Evolutionary conservation across 2,797 vertebrate genomes (phyloP).

Genomic region (Bovichtus diacanthus): DNA sequence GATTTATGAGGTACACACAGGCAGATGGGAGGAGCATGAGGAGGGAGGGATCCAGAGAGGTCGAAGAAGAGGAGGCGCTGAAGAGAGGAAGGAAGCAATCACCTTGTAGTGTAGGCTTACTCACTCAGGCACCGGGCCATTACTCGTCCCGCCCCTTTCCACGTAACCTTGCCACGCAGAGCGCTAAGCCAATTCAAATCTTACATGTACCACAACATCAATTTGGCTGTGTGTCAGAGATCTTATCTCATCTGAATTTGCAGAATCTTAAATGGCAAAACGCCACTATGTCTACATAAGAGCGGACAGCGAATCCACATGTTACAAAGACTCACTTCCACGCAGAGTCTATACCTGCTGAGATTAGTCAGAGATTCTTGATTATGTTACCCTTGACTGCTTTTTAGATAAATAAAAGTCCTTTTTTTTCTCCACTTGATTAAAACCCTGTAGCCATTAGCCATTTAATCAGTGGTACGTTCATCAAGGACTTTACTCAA

Average conservation of each 20-base stretch:
- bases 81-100: slow-evolving; percentile 73
- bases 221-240: slow-evolving; percentile 34
- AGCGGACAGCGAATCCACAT: neutral
- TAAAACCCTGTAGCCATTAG: slow-evolving; percentile 8
- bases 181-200: slow-evolving; percentile 53
- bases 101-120: slow-evolving; percentile 70
- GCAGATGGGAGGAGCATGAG: slow-evolving; percentile 54
- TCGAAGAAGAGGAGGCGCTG: slow-evolving; percentile 58
- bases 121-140: slow-evolving; percentile 64
- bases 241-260: slow-evolving; percentile 45
- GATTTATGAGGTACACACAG: slow-evolving; percentile 56
- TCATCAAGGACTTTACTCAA: too few species aligned
- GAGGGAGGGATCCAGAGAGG: slow-evolving; percentile 32
- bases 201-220: slow-evolving; percentile 44
- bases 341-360: neutral
- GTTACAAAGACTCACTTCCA: neutral
- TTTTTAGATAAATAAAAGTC: slow-evolving; percentile 3
- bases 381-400: neutral
- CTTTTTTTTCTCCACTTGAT: slow-evolving; percentile 22
- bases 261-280: slow-evolving; percentile 1
- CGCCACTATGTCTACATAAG: slow-evolving; percentile 12
- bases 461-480: too few species aligned
- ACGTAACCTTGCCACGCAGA: slow-evolving; percentile 66
- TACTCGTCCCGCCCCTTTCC: slow-evolving; percentile 66
- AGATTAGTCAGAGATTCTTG: slow-evolving; percentile 7